phyloP scores from a whole-genome alignment of 2,113 vertebrate genomes.

The Eulemur rufifrons region DNA sequence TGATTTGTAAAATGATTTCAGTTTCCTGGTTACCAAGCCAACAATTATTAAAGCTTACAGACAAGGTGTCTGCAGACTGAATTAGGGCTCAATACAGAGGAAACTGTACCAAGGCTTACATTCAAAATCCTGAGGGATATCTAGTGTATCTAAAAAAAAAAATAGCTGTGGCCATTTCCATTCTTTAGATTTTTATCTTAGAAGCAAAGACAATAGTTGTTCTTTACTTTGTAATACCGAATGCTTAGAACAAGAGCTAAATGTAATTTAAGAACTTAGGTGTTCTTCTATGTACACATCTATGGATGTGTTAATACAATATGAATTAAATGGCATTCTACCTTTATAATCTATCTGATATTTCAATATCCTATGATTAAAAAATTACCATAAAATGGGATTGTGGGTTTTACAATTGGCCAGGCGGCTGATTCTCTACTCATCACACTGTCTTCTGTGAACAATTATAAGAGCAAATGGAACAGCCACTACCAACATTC shows the following conservation, averaged over 20 bases:
- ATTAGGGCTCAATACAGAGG: not conserved
- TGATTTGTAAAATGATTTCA: slow-evolving; percentile 35
- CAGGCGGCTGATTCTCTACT: not conserved
- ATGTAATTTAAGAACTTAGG: not conserved
- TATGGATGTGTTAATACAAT: not conserved
- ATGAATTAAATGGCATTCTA: not conserved
- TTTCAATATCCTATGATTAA: not conserved
- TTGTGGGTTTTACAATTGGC: not conserved
- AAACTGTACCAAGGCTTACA: not conserved
- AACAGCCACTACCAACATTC: not conserved
- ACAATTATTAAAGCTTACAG: slow-evolving; percentile 23
- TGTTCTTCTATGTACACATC: not conserved
- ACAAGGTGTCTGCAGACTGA: not conserved
- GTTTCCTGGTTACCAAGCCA: slow-evolving; percentile 37
- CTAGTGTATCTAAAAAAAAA: not conserved
- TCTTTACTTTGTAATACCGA: slow-evolving; percentile 16
- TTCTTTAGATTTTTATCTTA: not conserved
- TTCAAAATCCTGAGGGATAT: not conserved
- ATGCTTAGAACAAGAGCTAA: not conserved
- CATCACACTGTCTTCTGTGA: not conserved
- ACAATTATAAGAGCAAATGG: not conserved
- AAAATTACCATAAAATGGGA: not conserved
- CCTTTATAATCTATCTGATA: not conserved
- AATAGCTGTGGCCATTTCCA: not conserved
- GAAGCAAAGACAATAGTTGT: not conserved